Percentiles rank a stretch among this genome's conserved stretches.
Conservation (phyloP, 2,888 invertebrate genomes). For the Resseliella maxima region DNA sequence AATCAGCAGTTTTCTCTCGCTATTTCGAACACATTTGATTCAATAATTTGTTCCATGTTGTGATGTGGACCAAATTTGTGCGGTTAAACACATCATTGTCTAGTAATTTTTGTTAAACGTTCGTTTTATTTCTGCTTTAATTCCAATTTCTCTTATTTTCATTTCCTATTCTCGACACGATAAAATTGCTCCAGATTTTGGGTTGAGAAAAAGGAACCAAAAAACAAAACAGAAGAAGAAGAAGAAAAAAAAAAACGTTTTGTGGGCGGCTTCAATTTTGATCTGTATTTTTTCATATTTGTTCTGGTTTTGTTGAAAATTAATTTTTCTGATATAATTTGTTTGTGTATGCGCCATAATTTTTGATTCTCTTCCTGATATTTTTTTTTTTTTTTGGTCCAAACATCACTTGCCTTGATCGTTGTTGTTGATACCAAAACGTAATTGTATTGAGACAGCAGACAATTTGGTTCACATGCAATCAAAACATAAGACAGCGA, state of each 20-base stretch:
- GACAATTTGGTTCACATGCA: neutral
- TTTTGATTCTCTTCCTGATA: neutral
- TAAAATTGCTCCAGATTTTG: slow-evolving; percentile 23
- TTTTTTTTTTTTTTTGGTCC: no score
- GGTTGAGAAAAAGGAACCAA: neutral
- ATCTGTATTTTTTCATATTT: slow-evolving; percentile 39
- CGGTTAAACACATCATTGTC: slow-evolving; percentile 47
- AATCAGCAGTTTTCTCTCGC: neutral
- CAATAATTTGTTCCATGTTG: neutral
- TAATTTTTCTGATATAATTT: neutral
- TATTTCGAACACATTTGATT: slow-evolving; percentile 23
- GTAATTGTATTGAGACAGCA: slow-evolving; percentile 12
- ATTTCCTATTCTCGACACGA: neutral
- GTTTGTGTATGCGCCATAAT: neutral
- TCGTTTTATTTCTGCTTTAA: neutral
- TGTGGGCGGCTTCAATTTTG: slow-evolving; percentile 53
- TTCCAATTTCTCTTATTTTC: slow-evolving; percentile 1
- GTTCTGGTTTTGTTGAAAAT: slow-evolving; percentile 47
- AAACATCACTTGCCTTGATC: neutral
- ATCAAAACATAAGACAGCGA: no score
- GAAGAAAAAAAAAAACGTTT: neutral
- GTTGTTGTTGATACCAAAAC: neutral
- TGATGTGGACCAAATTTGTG: slow-evolving; percentile 38
- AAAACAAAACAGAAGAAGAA: no score
- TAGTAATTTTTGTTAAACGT: slow-evolving; percentile 48